These are phyloP conservation scores for Phrynocephalus forsythii DNA, from an alignment of 2,797 vertebrate genomes.

Conservation along the genomic window DNA sequence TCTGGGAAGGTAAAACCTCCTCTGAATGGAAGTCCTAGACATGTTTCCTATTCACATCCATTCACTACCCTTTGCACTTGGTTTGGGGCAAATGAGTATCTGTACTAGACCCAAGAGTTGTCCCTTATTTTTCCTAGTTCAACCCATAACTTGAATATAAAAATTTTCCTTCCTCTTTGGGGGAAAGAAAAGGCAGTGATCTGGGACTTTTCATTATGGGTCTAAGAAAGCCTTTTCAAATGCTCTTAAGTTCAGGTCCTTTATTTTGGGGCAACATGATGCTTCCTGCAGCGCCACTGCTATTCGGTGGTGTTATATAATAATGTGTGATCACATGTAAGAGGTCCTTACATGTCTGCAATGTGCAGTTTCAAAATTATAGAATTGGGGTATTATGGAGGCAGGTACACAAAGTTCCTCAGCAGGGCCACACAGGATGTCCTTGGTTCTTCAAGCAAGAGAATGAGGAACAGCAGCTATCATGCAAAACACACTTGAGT, in stretches of 20 bases:
- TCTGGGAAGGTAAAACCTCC: background rate
- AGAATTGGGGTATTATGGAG: background rate
- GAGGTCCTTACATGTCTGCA: background rate
- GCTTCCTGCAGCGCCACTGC: background rate
- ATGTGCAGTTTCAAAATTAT: background rate
- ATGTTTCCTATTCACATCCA: background rate
- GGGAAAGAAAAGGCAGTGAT: background rate
- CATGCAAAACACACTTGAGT: background rate
- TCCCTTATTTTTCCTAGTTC: slow-evolving; percentile 1
- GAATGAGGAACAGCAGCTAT: background rate
- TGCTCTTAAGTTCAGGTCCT: background rate
- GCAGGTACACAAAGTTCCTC: background rate
- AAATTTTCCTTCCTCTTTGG: background rate
- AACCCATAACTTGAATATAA: background rate
- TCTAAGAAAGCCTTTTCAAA: background rate
- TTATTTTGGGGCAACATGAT: background rate
- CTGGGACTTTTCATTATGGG: background rate
- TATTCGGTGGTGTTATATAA: background rate
- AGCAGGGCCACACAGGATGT: background rate
- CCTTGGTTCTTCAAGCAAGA: background rate
- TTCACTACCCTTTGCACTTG: too few relatives aligned
- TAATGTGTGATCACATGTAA: too few relatives aligned
- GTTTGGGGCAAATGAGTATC: background rate
- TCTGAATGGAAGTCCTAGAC: background rate
- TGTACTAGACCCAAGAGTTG: background rate